These are phyloP conservation scores for Smutsia gigantea DNA, from an alignment of 2,797 vertebrate species.

Conservation along the genomic window DNA sequence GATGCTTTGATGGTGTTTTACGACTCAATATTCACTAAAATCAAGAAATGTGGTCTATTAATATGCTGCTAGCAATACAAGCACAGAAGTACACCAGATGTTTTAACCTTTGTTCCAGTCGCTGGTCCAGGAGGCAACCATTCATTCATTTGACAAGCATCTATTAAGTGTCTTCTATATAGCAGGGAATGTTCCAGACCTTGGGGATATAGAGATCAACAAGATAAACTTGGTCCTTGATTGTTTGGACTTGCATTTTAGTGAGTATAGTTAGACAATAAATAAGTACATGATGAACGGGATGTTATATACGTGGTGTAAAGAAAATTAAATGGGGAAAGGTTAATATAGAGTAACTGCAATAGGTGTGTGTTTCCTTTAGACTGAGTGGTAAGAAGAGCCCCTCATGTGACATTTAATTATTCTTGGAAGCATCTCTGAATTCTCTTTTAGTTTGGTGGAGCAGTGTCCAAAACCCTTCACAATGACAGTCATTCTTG, in stretches of 20 bases:
- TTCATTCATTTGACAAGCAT: not conserved
- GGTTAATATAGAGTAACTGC: not conserved
- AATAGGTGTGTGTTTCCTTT: not conserved
- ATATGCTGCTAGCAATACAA: conserved; percentile 43
- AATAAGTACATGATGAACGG: not conserved
- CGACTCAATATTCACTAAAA: conserved; percentile 10
- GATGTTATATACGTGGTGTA: not conserved
- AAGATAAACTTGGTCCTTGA: not conserved
- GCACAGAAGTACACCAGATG: not conserved
- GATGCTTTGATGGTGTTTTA: conserved; percentile 45
- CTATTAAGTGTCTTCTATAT: not conserved
- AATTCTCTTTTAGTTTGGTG: not conserved
- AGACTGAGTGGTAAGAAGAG: not conserved
- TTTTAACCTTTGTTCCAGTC: conserved; percentile 6
- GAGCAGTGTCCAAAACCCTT: not conserved
- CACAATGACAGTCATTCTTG: conserved; percentile 1
- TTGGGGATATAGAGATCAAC: not conserved
- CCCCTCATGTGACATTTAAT: not conserved
- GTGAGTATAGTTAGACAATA: not conserved
- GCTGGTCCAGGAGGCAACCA: not conserved
- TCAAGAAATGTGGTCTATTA: conserved; percentile 33
- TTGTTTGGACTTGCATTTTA: not conserved
- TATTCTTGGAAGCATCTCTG: not conserved
- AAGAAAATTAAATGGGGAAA: conserved; percentile 26
- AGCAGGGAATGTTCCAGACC: not conserved